phyloP scores from a whole-genome alignment of 1,140 invertebrate species.

The Micrasema minimum region DNA sequence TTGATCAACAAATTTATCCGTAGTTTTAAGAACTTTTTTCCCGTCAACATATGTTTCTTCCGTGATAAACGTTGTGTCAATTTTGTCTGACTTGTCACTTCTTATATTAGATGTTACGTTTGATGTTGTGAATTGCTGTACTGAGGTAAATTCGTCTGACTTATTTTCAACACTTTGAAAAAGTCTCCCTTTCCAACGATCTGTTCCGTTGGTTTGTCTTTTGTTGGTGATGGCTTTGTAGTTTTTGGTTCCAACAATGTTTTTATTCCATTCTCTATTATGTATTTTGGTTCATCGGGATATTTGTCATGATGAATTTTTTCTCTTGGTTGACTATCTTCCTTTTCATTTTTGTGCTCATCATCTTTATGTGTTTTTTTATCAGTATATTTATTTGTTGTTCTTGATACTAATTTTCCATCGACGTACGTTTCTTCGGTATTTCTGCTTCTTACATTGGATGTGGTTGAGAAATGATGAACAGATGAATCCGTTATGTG shows the following conservation, averaged over 20 bases:
- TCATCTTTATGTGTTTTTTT: too few relatives aligned
- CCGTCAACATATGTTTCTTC: constrained; percentile 6
- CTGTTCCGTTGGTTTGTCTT: neutral
- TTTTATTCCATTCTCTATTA: constrained; percentile 43
- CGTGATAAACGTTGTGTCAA: neutral
- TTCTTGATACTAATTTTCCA: too few relatives aligned
- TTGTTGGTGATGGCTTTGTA: constrained; percentile 16
- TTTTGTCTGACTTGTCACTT: neutral
- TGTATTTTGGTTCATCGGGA: constrained; percentile 7
- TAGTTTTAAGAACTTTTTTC: too few relatives aligned
- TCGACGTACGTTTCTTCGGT: too few relatives aligned
- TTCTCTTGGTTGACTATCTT: constrained; percentile 14
- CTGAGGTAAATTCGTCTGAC: constrained; percentile 1
- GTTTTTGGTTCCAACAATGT: constrained; percentile 30
- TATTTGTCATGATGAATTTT: too few relatives aligned
- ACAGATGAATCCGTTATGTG: too few relatives aligned
- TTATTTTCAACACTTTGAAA: neutral
- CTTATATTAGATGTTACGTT: neutral
- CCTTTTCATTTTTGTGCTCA: neutral
- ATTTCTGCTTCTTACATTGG: too few relatives aligned
- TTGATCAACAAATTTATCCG: too few relatives aligned
- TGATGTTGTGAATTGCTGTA: neutral
- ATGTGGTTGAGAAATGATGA: too few relatives aligned
- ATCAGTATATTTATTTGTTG: too few relatives aligned
- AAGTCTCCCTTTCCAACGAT: neutral